Conservation (phyloP, 2,113 vertebrate genomes). For the Meriones unguiculatus region DNA sequence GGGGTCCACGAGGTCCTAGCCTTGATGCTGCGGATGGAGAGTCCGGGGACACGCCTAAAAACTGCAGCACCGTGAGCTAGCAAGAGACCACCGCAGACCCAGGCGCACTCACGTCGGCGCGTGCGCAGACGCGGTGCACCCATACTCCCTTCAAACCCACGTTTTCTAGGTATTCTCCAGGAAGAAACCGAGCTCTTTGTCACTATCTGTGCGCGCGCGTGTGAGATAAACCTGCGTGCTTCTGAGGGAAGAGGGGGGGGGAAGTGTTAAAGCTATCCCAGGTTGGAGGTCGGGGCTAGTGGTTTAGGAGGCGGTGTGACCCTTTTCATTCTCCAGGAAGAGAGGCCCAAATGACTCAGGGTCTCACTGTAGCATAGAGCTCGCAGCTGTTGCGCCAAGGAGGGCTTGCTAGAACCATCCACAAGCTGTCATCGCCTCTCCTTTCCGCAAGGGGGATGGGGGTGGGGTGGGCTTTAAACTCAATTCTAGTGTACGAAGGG, state of each 20-base stretch:
- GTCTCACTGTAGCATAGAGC: neutral
- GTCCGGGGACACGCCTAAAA: conserved; percentile 25
- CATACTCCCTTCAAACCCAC: neutral
- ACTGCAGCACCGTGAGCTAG: neutral
- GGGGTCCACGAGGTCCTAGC: neutral
- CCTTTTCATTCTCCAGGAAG: neutral
- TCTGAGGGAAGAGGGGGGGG: neutral
- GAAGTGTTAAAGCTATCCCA: neutral
- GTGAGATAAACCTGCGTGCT: neutral
- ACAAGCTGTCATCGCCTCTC: conserved; percentile 62
- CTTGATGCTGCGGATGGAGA: neutral
- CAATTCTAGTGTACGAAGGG: conserved; percentile 27
- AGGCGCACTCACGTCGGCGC: neutral
- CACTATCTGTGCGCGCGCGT: neutral
- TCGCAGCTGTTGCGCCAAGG: conserved; percentile 65
- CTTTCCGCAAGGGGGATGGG: neutral
- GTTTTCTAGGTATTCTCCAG: neutral
- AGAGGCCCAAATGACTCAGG: neutral
- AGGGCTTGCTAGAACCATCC: conserved; percentile 30
- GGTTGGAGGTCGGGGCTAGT: neutral
- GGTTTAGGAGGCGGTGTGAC: neutral
- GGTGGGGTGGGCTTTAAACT: neutral
- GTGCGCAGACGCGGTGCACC: neutral
- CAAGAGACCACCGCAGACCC: neutral
- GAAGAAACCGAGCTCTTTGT: conserved; percentile 57